Evolutionary conservation across 2,888 invertebrate species (phyloP), one percentile per base, ranked within the genome.

Genomic region (Seira sanloemensis): DNA sequence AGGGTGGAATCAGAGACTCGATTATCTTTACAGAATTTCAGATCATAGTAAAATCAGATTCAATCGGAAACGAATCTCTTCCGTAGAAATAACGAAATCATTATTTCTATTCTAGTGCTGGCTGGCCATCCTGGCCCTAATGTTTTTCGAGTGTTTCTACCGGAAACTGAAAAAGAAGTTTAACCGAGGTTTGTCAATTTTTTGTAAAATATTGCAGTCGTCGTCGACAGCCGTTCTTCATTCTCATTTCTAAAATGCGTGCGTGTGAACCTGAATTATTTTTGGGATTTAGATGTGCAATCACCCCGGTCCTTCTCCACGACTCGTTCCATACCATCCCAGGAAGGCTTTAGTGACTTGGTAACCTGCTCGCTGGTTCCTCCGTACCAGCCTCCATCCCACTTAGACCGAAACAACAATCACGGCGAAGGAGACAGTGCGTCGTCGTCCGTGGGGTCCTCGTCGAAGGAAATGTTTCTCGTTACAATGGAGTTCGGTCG

Each of bases 71-170:
- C n/a, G n/a, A 27, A 66, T 19, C 46, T 37, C 19, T 9, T 58
- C n/a, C 7, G 7, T 37, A 16, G 58, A 58, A 12, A 21, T 62
- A 62, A 50, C 16, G 12, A 12, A 37, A 62, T 62, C 16, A 62
- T 23, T 2, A 23, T 21, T 73, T 72, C 25, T 25, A 1, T 78
- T 78, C 18, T 26, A 84, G 84, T 84, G 84, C 37, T 84, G 84
- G 84, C 37, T 79, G 5, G 71, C 37, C 19, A 84, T 84, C 58
- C 9, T 84, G 21, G 19, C 78, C 21, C 71, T 84, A 2, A 26
- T 84, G 18, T 76, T 84, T 25, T 84, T 84, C n/a, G 84, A 84
- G 71, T 84, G 84, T 25, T 84, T 84, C 50, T 75, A 79, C 21
- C 50, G 84, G 69, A 78, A 76, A 75, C 2, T 84, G 19, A 84